Conservation (phyloP, 2,113 vertebrate species). For the Pterocles gutturalis region DNA sequence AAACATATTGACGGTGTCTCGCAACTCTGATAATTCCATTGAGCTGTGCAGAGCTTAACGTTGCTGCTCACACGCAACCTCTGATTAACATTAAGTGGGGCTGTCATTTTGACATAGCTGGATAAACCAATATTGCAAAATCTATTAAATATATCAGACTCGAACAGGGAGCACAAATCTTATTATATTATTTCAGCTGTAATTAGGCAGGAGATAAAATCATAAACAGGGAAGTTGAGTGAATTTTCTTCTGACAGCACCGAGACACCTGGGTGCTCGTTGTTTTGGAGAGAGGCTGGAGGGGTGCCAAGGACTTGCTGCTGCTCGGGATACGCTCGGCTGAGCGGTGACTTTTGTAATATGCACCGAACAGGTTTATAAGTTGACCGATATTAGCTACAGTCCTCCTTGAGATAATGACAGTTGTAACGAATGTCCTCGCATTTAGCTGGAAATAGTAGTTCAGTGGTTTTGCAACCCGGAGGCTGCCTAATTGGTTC, state of each 20-base stretch:
- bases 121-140: slow-evolving; percentile 79
- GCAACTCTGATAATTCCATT: slow-evolving; percentile 68
- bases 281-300: neutral
- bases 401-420: slow-evolving; percentile 52
- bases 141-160: slow-evolving; percentile 78
- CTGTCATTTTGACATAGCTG: slow-evolving; percentile 77
- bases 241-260: neutral
- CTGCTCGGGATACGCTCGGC: neutral
- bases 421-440: slow-evolving; percentile 36
- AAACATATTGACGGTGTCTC: slow-evolving; percentile 76
- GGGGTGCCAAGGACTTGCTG: slow-evolving; percentile 10
- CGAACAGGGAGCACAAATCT: slow-evolving; percentile 66
- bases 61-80: slow-evolving; percentile 59
- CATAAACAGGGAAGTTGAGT: slow-evolving; percentile 37
- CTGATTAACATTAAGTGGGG: slow-evolving; percentile 78
- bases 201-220: slow-evolving; percentile 76
- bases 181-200: slow-evolving; percentile 74
- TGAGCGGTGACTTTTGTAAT: slow-evolving; percentile 23
- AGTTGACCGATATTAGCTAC: slow-evolving; percentile 18
- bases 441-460: slow-evolving; percentile 56
- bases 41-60: slow-evolving; percentile 60
- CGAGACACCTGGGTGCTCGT: neutral
- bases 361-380: neutral
- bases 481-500: slow-evolving; percentile 61
- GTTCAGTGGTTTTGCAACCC: slow-evolving; percentile 26